Evolutionary conservation across 2,797 vertebrate genomes (phyloP), one percentile per base, ranked within the genome.

Genomic region (Sebastes itinus): DNA sequence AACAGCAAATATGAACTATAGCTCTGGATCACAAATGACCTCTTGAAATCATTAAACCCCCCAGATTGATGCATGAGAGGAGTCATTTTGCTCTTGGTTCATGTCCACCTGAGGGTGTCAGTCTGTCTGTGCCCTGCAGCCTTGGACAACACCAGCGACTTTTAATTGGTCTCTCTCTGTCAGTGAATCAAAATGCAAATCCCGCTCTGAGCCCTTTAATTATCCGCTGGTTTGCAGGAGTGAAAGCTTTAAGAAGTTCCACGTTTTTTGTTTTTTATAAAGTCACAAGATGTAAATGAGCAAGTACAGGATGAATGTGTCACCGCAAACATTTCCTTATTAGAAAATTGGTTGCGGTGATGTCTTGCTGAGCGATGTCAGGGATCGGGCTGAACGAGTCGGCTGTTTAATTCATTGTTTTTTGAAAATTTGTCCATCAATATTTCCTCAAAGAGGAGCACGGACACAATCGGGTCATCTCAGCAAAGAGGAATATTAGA

Each of bases 131-230:
- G 86, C 90, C 92, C 90, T 78, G 87, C 82, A 91, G 90, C 85
- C 78, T 76, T 54, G 71, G 76, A 88, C 85, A 83, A 88, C 89
- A 81, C 71, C 56, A 66, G 76, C 76, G 88, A 91, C 85, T 88
- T 86, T 87, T 93, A 94, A 92, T 94, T 92, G 92, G 91, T 83
- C 88, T 88, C 87, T 88, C 83, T 76, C 78, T 84, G 83, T 91
- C 87, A 77, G 72, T 73, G 76, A 88, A 92, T 92, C 81, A 81
- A 86, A 91, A 92, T 90, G 87, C 86, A 90, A 71, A 90, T 76
- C 46, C 62, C 77, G 77, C 66, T 84, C 73, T 78, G 62, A 88
- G 88, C 84, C 82, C 72, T 89, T 89, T 88, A 89, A 92, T 85
- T 92, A 88, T 91, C 87, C 61, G 12, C 74, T 75, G 90, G 83